Percentiles rank a stretch among this genome's conserved stretches.
These are phyloP conservation scores for Laupala kohalensis DNA, from an alignment of 1,140 invertebrate genomes.

Conservation along the genomic window DNA sequence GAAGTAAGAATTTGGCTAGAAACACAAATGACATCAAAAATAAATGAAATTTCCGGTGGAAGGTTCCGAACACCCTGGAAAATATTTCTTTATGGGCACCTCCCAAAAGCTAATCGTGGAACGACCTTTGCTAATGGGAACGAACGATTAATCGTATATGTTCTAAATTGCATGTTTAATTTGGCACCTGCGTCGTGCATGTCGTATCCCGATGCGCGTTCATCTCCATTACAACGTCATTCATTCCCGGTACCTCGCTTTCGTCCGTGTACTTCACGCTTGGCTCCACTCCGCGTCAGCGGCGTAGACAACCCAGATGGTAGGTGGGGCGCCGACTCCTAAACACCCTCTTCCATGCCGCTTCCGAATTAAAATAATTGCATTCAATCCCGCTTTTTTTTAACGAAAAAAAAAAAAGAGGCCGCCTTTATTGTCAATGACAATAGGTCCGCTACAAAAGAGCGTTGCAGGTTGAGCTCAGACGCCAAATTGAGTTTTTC, in stretches of 20 bases:
- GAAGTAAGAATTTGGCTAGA: too few relatives aligned
- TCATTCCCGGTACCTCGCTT: not conserved
- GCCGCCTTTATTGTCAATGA: not conserved
- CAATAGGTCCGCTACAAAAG: not conserved
- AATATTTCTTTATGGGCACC: too few relatives aligned
- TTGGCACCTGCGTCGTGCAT: not conserved
- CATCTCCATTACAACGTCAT: not conserved
- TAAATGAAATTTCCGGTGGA: too few relatives aligned
- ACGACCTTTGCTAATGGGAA: too few relatives aligned
- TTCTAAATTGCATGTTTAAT: not conserved
- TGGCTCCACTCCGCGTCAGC: not conserved
- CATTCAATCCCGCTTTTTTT: conserved; percentile 1
- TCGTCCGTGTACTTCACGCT: not conserved
- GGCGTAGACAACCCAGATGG: not conserved
- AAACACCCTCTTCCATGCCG: not conserved
- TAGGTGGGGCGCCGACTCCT: not conserved
- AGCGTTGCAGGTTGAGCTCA: not conserved
- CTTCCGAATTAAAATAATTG: conserved; percentile 4
- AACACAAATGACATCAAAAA: too few relatives aligned
- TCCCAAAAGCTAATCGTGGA: too few relatives aligned
- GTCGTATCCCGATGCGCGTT: not conserved
- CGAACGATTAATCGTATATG: too few relatives aligned
- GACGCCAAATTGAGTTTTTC: not conserved
- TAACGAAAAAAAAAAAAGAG: not conserved
- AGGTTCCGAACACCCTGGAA: too few relatives aligned